These are phyloP conservation scores for Olivierus martensii DNA, from an alignment of 1,140 invertebrate species.

Conservation along the genomic window DNA sequence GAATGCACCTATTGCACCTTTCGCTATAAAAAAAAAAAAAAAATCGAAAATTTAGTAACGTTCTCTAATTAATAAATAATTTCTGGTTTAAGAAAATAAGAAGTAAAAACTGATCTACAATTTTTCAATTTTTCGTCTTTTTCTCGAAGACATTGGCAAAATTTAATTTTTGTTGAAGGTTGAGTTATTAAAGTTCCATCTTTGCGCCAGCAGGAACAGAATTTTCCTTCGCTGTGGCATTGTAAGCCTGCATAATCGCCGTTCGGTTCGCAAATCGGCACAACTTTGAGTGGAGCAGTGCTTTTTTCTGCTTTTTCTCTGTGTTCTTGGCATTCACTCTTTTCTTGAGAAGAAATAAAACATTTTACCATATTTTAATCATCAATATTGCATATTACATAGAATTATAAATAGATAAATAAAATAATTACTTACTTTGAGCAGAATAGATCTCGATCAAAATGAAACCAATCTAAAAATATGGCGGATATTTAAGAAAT, in stretches of 20 bases:
- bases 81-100: too few species aligned
- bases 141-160: conserved; percentile 12
- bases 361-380: too few species aligned
- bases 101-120: too few species aligned
- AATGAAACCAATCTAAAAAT: too few species aligned
- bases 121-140: conserved; percentile 1
- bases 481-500: too few species aligned
- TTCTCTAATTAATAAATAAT: too few species aligned
- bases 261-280: conserved; percentile 16
- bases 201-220: conserved; percentile 18
- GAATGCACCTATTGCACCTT: not conserved
- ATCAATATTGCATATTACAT: too few species aligned
- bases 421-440: too few species aligned
- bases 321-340: not conserved
- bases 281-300: conserved; percentile 2
- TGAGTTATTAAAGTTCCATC: conserved; percentile 11
- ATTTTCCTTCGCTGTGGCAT: conserved; percentile 13
- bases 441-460: too few species aligned
- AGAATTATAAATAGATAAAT: too few species aligned
- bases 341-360: not conserved
- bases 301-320: conserved; percentile 1
- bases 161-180: conserved; percentile 14
- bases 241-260: conserved; percentile 17
- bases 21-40: too few species aligned
- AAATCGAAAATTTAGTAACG: too few species aligned